phyloP scores from a whole-genome alignment of 2,113 vertebrate species.

The Albula glossodonta region DNA sequence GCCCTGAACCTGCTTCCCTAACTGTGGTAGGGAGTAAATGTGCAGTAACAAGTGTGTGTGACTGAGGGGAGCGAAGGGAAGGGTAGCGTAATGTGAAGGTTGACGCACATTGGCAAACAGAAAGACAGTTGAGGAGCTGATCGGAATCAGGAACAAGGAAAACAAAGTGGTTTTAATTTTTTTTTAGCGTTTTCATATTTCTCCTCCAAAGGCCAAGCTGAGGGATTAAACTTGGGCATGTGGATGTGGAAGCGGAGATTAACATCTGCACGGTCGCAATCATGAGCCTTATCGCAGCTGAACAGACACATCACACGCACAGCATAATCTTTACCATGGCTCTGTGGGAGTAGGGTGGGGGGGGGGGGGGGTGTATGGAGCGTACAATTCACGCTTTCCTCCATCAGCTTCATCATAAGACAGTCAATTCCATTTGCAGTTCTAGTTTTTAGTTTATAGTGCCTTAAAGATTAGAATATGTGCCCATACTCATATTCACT shows the following conservation, averaged over 20 bases:
- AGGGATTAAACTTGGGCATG: slow-evolving; percentile 37
- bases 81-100: slow-evolving; percentile 30
- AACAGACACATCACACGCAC: slow-evolving; percentile 41
- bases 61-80: slow-evolving; percentile 31
- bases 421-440: background rate
- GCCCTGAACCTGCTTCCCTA: slow-evolving; percentile 29
- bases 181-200: background rate
- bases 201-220: background rate
- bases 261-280: slow-evolving; percentile 63
- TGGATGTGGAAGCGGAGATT: slow-evolving; percentile 55
- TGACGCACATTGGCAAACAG: background rate
- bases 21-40: slow-evolving; percentile 32
- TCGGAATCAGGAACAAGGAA: background rate
- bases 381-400: slow-evolving; percentile 55
- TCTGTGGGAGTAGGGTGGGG: slow-evolving; percentile 40
- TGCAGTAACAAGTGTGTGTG: slow-evolving; percentile 32
- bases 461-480: background rate
- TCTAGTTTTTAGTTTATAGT: background rate
- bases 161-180: background rate
- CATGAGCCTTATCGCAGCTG: slow-evolving; percentile 61
- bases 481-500: background rate
- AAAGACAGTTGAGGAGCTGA: background rate
- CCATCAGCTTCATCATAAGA: slow-evolving; percentile 26
- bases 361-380: too few species aligned
- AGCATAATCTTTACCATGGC: slow-evolving; percentile 41